Evolutionary conservation across 2,888 invertebrate species (phyloP), one percentile per base, ranked within the genome.

Genomic region (Apomyelois bistriatella): DNA sequence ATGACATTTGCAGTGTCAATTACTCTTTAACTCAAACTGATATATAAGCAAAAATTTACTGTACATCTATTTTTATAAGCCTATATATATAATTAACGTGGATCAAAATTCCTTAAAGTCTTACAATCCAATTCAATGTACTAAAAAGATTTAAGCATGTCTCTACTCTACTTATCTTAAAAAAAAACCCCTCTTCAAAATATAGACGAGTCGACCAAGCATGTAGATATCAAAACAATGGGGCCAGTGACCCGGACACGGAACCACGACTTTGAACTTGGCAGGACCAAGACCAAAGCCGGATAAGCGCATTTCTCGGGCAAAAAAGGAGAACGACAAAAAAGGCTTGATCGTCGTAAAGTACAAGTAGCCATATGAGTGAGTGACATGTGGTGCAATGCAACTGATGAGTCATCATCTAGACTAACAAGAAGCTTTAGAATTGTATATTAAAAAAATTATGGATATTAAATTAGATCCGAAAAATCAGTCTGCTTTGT

Each of bases 201-300:
- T 40, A 40, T 16, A 35, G 46, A 35, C 32, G 22, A 16, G 32
- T 10, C 16, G 15, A 46, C 58, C 54, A 53, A 61, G 43, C 43
- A 46, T 46, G 43, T 30, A 58, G 52, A 53, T 50, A 53, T 53
- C 48, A 62, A 53, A 55, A 65, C 63, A 58, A 58, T 62, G 66
- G 65, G 73, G 64, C 59, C 73, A 70, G 56, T 59, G 76, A 78
- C 76, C 79, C 76, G 76, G 77, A 76, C 66, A 51, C 61, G 57
- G 62, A 68, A 68, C 52, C 35, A 13, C 32, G 43, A 32, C 40
- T 41, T 50, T 43, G 52, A 43, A 52, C 52, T 52, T 58, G 61
- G 66, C 64, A 65, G 59, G 65, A 68, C 62, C 62, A 62, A 36
- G 65, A 68, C 62, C 62, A 62, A 36, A 68, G 61, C 64, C 67